Percentiles rank a stretch among this genome's conserved stretches.
Conservation (phyloP, 2,113 vertebrate species). For the Daphoenositta chrysoptera region DNA sequence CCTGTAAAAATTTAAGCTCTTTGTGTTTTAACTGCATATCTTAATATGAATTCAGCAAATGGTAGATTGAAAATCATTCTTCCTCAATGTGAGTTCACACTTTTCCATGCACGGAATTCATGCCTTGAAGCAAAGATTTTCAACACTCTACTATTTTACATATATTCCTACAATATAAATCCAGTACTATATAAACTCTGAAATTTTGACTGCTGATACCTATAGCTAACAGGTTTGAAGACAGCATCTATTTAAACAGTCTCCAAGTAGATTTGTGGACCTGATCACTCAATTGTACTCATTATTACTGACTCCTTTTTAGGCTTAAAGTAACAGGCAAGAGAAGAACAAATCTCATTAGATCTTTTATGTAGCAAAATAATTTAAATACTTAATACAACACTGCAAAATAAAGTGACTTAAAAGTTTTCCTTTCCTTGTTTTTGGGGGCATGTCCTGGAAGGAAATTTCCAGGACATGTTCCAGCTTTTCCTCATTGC, state of each 20-base stretch:
- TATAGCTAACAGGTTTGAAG: not conserved
- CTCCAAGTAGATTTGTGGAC: rapidly evolving
- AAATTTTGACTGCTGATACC: not conserved
- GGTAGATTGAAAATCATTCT: not conserved
- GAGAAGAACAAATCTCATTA: not conserved
- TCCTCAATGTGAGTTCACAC: not conserved
- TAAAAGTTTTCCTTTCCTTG: not conserved
- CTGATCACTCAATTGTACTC: not conserved
- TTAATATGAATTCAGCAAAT: not conserved
- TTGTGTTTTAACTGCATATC: not conserved
- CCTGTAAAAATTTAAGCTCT: not conserved
- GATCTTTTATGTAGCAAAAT: not conserved
- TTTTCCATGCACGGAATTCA: not conserved
- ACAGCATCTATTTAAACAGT: not conserved
- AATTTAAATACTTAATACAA: not conserved
- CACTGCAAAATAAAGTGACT: not conserved
- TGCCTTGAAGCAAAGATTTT: not conserved
- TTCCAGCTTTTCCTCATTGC: not conserved
- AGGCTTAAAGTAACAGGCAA: not conserved
- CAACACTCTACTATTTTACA: not conserved
- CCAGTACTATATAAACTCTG: not conserved
- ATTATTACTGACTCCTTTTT: not conserved
- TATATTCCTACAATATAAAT: not conserved
- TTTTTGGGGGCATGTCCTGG: not conserved
- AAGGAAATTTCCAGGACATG: not conserved